Percentiles rank a stretch among this genome's conserved stretches.
These are phyloP conservation scores for Casuarius casuarius DNA, from an alignment of 2,113 vertebrate genomes.

Conservation along the genomic window DNA sequence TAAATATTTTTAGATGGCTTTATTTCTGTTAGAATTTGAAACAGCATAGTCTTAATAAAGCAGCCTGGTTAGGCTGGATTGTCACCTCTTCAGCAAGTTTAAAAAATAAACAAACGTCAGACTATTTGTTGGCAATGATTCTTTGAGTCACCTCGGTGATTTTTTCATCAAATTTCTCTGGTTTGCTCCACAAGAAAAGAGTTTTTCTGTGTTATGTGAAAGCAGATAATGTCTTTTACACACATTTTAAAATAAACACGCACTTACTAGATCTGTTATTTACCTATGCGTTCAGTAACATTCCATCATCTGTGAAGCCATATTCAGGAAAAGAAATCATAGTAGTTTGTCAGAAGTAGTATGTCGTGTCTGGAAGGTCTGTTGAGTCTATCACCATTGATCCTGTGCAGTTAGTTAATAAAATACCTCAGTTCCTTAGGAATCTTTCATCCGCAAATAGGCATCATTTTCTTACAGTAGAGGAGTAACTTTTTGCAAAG, in stretches of 20 bases:
- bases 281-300: not conserved
- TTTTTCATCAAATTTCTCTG: not conserved
- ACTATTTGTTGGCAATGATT: not conserved
- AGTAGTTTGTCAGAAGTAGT: not conserved
- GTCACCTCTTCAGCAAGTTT: not conserved
- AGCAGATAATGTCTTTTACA: not conserved
- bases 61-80: not conserved
- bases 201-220: not conserved
- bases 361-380: not conserved
- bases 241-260: constrained; percentile 17
- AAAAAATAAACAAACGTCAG: not conserved
- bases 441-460: not conserved
- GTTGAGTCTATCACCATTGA: rapidly evolving
- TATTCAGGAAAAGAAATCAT: not conserved
- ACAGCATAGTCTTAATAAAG: not conserved
- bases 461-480: not conserved
- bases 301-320: not conserved
- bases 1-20: not conserved
- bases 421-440: not conserved
- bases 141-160: not conserved
- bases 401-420: not conserved
- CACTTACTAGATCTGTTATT: not conserved
- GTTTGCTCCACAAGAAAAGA: not conserved
- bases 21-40: constrained; percentile 5
- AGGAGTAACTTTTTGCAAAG: not conserved